Conservation (phyloP, 1,140 invertebrate genomes). For the Sarcophaga peregrina region DNA sequence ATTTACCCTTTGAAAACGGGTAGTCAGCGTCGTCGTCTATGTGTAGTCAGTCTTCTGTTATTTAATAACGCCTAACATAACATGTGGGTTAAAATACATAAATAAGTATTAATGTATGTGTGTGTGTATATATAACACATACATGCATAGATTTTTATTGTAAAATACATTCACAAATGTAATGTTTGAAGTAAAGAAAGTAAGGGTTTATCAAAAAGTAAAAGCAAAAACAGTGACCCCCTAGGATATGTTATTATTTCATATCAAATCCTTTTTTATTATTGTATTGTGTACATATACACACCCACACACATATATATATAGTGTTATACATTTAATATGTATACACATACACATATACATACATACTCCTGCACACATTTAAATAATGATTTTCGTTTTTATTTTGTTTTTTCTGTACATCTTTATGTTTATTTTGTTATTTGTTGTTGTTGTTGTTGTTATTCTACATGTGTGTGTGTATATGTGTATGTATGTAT, state of each 20-base stretch:
- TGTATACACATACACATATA: not conserved
- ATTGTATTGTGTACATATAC: not conserved
- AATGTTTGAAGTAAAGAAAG: not conserved
- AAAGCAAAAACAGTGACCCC: too few species aligned
- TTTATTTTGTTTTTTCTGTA: not conserved
- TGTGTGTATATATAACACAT: not conserved
- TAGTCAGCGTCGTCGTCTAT: not conserved
- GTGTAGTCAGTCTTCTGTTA: not conserved
- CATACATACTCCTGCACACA: not conserved
- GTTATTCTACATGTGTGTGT: not conserved
- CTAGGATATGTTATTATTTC: conserved; percentile 21
- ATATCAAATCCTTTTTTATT: conserved; percentile 35
- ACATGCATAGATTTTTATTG: too few species aligned
- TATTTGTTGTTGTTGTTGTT: too few species aligned
- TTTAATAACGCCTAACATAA: not conserved
- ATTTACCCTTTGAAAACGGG: conserved; percentile 33
- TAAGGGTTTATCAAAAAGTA: conserved; percentile 26
- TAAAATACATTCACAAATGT: not conserved
- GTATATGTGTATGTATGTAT: not conserved
- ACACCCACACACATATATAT: not conserved
- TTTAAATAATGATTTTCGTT: not conserved
- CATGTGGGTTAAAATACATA: conserved; percentile 15
- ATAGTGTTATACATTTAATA: not conserved
- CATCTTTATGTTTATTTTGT: not conserved
- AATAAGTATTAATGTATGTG: not conserved